Evolutionary conservation across 2,888 invertebrate species (phyloP), one percentile per base, ranked within the genome.

Genomic region (Nomada fucata): DNA sequence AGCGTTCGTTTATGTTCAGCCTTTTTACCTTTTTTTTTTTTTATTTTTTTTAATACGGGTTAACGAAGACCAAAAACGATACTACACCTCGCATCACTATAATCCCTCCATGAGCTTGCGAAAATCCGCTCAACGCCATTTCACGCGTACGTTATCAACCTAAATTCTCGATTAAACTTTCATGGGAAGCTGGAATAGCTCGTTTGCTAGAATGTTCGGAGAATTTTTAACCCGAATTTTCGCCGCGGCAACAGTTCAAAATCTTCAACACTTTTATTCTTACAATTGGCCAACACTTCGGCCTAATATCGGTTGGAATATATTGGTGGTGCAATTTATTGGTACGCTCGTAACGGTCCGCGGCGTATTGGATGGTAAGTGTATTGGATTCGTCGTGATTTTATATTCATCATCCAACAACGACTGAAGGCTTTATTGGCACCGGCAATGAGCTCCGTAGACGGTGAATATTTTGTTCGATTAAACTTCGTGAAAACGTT

Each of bases 131-230:
- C 15, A 20, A 44, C 29, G 55, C 57, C 69, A 44, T 60, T 53
- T 20, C 63, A 29, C 36, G 71, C 52, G 57, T 76, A 70, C 60
- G 77, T 82, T 86, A 86, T 83, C 83, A 77, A 76, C 76, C 36
- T 81, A 86, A 88, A 88, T 83, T 73, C 80, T 47, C 55, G 26
- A 64, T 57, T 73, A 82, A 84, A 85, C 79, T 78, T 79, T 76
- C 67, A 50, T 13, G 18, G 70, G 77, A 42, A 77, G 70, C 53
- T 68, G 61, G 55, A 26, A 75, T 73, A 65, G 36, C 26, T 57
- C 50, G 50, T 26, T 55, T 26, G 18, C 44, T 76, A 60, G 75
- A 85, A 84, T 53, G 76, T 70, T 47, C 55, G 50, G 65, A 20
- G 71, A 64, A 83, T 77, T 84, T 82, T 84, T 82, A 47, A 64